These are phyloP conservation scores for Ceryle rudis DNA, from an alignment of 2,797 vertebrate species.

Conservation along the genomic window DNA sequence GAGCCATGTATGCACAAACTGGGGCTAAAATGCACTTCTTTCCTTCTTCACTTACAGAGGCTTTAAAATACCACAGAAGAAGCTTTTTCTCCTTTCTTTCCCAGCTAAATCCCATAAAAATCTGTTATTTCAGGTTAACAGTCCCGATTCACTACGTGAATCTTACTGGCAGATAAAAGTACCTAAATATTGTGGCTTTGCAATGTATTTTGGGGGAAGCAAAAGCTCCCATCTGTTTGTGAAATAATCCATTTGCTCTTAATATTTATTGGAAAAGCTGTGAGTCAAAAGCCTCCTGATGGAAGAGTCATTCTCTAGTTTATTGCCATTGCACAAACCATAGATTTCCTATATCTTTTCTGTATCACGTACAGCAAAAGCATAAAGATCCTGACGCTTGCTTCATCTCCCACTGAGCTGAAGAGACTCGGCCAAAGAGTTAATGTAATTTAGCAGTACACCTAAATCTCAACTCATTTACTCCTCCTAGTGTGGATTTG, in stretches of 20 bases:
- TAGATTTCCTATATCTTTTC: neutral
- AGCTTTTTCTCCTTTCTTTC: neutral
- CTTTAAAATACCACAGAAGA: neutral
- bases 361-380: neutral
- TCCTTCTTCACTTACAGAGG: neutral
- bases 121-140: neutral
- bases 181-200: neutral
- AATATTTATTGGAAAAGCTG: neutral
- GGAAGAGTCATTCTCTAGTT: neutral
- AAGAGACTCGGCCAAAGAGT: neutral
- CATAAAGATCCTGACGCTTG: neutral
- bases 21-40: neutral
- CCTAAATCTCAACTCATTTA: constrained; percentile 43
- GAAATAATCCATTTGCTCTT: constrained; percentile 12
- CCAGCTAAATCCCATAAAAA: neutral
- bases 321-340: neutral
- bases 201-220: neutral
- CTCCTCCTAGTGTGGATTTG: neutral
- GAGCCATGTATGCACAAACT: neutral
- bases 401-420: constrained; percentile 4
- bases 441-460: constrained; percentile 14
- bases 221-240: neutral
- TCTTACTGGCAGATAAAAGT: neutral
- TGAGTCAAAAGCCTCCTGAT: neutral
- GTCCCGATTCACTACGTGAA: neutral